A percentile compares a stretch with the other conserved stretches of the same genome.
These are phyloP conservation scores for Caenorhabditis imperialis DNA, from an alignment of 2,888 invertebrate species.

Conservation along the genomic window DNA sequence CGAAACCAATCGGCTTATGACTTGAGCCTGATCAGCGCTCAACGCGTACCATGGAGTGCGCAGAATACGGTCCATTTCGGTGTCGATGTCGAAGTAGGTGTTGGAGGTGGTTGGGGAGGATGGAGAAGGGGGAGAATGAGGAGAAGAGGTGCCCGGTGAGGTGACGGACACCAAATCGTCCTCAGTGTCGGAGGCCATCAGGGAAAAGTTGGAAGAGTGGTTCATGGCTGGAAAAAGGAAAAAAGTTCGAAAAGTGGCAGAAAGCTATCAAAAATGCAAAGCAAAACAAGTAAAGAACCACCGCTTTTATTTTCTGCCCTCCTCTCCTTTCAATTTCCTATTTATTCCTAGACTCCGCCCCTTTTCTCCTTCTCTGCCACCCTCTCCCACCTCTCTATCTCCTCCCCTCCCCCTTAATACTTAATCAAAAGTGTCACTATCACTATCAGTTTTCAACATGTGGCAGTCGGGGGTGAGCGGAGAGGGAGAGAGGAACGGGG, in stretches of 20 bases:
- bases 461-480: conserved; percentile 9
- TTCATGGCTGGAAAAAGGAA: background rate
- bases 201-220: conserved; percentile 7
- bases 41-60: conserved; percentile 34
- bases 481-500: background rate
- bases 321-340: background rate
- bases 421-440: conserved; percentile 20
- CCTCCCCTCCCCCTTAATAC: too few species aligned
- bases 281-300: conserved; percentile 1
- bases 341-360: conserved; percentile 11
- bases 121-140: background rate
- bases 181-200: conserved; percentile 28
- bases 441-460: conserved; percentile 36
- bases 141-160: background rate
- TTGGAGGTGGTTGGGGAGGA: background rate
- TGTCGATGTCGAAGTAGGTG: background rate
- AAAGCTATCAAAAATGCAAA: too few species aligned
- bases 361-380: conserved; percentile 1
- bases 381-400: background rate
- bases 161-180: conserved; percentile 33
- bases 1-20: conserved; percentile 18
- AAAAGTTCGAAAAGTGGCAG: background rate
- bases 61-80: conserved; percentile 15
- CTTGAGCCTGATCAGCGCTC: conserved; percentile 15
- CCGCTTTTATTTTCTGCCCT: background rate